Percentiles rank a stretch among this genome's conserved stretches.
These are phyloP conservation scores for Volucella zonaria DNA, from an alignment of 2,888 invertebrate species.

Conservation along the genomic window DNA sequence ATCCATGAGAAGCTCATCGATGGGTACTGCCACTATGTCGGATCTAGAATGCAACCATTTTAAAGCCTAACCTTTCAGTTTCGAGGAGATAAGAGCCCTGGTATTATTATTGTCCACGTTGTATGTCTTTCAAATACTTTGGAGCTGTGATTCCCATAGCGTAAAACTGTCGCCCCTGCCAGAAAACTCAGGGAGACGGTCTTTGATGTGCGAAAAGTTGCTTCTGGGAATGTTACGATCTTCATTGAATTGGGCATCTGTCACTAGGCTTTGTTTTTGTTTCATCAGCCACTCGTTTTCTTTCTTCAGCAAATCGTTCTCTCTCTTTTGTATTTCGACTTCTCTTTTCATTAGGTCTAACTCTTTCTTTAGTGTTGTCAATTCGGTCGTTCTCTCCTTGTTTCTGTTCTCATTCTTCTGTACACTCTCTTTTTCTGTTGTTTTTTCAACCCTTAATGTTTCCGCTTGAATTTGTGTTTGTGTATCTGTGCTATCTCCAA, in stretches of 20 bases:
- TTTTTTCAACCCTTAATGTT: no score
- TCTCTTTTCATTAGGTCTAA: conserved; percentile 10
- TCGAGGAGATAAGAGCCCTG: conserved; percentile 49
- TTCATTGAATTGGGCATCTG: neutral
- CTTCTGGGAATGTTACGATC: conserved; percentile 25
- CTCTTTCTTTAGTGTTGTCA: conserved; percentile 6
- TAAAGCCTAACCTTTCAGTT: conserved; percentile 52
- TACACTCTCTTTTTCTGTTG: no score
- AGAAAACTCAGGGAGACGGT: conserved; percentile 13
- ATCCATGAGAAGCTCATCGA: conserved; percentile 36
- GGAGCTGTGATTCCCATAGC: conserved; percentile 32
- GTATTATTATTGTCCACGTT: conserved; percentile 55
- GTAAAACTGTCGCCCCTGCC: conserved; percentile 2
- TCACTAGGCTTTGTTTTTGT: conserved; percentile 14
- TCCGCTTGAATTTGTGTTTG: no score
- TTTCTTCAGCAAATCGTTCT: neutral
- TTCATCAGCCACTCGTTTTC: conserved; percentile 4
- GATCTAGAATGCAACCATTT: conserved; percentile 48
- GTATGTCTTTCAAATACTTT: conserved; percentile 23
- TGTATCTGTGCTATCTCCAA: no score
- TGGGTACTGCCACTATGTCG: conserved; percentile 43
- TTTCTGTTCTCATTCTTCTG: no score
- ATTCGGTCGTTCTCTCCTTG: no score
- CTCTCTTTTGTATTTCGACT: conserved; percentile 7
- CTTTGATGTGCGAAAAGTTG: conserved; percentile 18